These are phyloP conservation scores for Calameuta idolon DNA, from an alignment of 2,888 invertebrate species.

Conservation along the genomic window DNA sequence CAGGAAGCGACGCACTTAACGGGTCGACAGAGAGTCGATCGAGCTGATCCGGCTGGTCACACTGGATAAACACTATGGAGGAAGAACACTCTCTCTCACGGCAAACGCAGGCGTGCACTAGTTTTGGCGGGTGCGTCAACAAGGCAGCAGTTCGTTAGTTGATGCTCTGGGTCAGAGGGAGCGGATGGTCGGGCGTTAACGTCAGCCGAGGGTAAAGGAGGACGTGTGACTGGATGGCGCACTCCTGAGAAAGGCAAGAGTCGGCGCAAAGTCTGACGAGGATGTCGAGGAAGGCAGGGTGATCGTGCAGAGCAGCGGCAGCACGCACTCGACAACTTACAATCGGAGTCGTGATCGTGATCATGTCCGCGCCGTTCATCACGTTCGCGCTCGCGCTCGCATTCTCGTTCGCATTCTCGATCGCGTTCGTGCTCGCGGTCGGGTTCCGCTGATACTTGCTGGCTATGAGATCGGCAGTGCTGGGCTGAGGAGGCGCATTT, in stretches of 20 bases:
- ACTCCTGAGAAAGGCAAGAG: too few species aligned
- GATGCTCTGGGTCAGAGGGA: not conserved
- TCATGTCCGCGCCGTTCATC: constrained; percentile 1
- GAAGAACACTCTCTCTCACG: constrained; percentile 16
- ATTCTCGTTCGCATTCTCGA: constrained; percentile 30
- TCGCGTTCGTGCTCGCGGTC: constrained; percentile 24
- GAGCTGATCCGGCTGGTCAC: too few species aligned
- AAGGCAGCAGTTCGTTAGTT: constrained; percentile 6
- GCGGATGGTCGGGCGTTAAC: too few species aligned
- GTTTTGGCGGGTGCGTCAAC: constrained; percentile 10
- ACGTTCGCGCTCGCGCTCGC: constrained; percentile 23
- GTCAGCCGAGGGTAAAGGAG: too few species aligned
- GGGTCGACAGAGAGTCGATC: too few species aligned
- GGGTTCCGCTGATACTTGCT: constrained; percentile 59
- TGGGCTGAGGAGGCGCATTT: constrained; percentile 32
- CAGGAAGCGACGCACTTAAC: too few species aligned
- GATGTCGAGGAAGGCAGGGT: not conserved
- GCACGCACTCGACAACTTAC: constrained; percentile 46
- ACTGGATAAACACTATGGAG: constrained; percentile 10
- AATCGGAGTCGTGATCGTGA: constrained; percentile 28
- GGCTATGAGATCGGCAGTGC: constrained; percentile 60
- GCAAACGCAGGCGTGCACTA: constrained; percentile 23
- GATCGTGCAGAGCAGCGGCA: constrained; percentile 12
- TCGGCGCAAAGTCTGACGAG: too few species aligned
- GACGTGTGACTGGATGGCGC: too few species aligned